Percentiles rank a stretch among this genome's conserved stretches.
These are phyloP conservation scores for Leptobrachium leishanense DNA, from an alignment of 2,113 vertebrate genomes.

Conservation along the genomic window DNA sequence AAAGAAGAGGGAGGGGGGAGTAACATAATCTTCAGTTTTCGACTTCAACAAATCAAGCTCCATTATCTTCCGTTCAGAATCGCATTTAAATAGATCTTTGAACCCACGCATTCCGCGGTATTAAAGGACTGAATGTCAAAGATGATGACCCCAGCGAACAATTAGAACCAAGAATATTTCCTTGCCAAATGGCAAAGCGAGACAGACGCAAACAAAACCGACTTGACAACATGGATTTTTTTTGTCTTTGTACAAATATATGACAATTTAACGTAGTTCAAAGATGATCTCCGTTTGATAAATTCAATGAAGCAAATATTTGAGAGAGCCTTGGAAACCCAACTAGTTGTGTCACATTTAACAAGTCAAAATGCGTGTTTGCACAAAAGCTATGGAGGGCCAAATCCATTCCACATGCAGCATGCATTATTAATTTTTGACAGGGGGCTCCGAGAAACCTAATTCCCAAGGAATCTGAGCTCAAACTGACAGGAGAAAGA, in stretches of 20 bases:
- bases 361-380: constrained; percentile 59
- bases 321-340: constrained; percentile 50
- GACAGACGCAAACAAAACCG: not conserved
- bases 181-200: not conserved
- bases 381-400: constrained; percentile 57
- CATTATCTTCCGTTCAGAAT: too few relatives aligned
- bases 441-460: constrained; percentile 62
- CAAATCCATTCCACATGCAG: constrained; percentile 58
- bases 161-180: too few relatives aligned
- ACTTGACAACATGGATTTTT: not conserved
- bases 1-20: not conserved
- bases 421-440: constrained; percentile 65
- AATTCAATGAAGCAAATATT: constrained; percentile 30
- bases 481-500: constrained; percentile 60
- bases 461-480: constrained; percentile 60
- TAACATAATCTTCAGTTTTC: too few relatives aligned
- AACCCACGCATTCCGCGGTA: too few relatives aligned
- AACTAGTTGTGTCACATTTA: constrained; percentile 57
- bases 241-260: not conserved
- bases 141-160: not conserved
- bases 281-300: constrained; percentile 15
- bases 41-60: too few relatives aligned
- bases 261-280: not conserved
- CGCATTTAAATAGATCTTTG: too few relatives aligned
- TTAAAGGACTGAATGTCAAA: not conserved